These are phyloP conservation scores for Brachionus asplanchnoidis DNA, from an alignment of 1,140 invertebrate species.

Conservation along the genomic window DNA sequence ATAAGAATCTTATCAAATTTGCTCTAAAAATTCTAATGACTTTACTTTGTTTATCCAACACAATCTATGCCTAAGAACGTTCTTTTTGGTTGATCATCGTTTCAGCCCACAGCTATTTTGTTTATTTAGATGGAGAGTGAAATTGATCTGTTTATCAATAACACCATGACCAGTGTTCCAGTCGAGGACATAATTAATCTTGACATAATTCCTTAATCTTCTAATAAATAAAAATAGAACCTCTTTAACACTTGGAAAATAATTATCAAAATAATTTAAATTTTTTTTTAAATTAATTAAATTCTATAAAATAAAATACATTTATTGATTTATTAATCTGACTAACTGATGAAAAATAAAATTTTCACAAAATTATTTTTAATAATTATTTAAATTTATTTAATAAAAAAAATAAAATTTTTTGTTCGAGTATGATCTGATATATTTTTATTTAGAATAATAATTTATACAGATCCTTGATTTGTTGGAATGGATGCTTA, in stretches of 20 bases:
- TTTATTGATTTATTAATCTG: no score
- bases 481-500: no score
- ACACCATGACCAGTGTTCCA: not conserved
- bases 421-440: no score
- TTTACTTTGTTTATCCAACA: not conserved
- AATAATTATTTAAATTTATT: no score
- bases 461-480: no score
- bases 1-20: not conserved
- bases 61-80: not conserved
- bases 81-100: not conserved
- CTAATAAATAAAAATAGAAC: not conserved
- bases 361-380: no score
- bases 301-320: no score
- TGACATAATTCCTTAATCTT: not conserved
- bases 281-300: no score
- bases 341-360: no score
- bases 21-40: not conserved
- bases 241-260: not conserved
- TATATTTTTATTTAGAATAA: no score
- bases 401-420: no score
- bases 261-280: not conserved
- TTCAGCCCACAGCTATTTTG: not conserved
- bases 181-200: not conserved
- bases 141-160: not conserved
- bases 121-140: not conserved